Evolutionary conservation across 1,140 invertebrate genomes (phyloP).

Genomic region (Scaptomyza pallida): DNA sequence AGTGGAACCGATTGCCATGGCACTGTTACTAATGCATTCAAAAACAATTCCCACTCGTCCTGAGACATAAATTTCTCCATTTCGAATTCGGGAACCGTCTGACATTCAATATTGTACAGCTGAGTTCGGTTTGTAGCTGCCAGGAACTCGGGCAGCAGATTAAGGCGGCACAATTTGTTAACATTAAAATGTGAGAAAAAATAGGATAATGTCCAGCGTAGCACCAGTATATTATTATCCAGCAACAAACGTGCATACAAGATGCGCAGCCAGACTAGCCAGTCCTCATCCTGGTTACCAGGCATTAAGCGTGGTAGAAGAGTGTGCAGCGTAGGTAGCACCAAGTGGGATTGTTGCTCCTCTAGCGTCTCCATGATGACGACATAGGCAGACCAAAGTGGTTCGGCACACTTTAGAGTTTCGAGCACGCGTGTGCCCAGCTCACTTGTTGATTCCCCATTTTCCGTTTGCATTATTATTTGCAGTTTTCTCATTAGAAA

Average conservation of each 20-base stretch:
- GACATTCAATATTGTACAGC: slow-evolving; percentile 60
- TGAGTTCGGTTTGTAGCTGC: slow-evolving; percentile 65
- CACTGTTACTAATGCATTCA: slow-evolving; percentile 44
- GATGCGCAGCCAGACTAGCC: slow-evolving; percentile 83
- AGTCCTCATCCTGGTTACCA: slow-evolving; percentile 14
- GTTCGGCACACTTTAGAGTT: slow-evolving; percentile 31
- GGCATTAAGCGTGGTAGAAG: slow-evolving; percentile 61
- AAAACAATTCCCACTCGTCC: slow-evolving; percentile 13
- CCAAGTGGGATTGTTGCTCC: slow-evolving; percentile 87
- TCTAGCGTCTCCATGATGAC: slow-evolving; percentile 86
- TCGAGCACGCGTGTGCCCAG: background rate
- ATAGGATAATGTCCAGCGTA: slow-evolving; percentile 83
- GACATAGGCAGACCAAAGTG: slow-evolving; percentile 60
- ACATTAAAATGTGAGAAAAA: slow-evolving; percentile 49
- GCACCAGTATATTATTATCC: slow-evolving; percentile 84
- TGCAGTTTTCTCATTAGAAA: slow-evolving; percentile 60
- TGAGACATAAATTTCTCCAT: slow-evolving; percentile 20
- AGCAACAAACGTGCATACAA: slow-evolving; percentile 83
- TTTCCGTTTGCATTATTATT: slow-evolving; percentile 2
- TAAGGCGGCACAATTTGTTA: slow-evolving; percentile 15
- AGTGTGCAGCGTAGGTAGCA: slow-evolving; percentile 84
- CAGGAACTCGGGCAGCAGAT: slow-evolving; percentile 57
- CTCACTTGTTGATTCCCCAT: background rate
- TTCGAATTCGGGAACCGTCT: slow-evolving; percentile 28
- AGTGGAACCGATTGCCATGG: slow-evolving; percentile 69